Evolutionary conservation across 2,888 invertebrate species (phyloP), one percentile per base, ranked within the genome.

Genomic region (Hemicrepidius hirtus): DNA sequence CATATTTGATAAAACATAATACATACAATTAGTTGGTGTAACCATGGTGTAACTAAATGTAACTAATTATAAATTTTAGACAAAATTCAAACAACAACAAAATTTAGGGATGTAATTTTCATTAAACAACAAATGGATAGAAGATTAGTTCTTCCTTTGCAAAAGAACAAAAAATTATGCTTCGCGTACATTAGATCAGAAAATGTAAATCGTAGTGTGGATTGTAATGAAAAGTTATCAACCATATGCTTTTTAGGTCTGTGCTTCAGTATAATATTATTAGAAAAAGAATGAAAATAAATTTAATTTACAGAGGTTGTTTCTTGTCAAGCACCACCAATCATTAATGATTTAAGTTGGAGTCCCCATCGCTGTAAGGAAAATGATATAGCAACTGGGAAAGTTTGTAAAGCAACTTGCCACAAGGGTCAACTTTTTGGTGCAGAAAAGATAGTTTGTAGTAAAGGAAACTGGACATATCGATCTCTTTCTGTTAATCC

Each of bases 381-480:
- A 2, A 10, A 20, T 4, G 20, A 46, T 9, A 10, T 20, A 46
- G 6, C 4, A 0, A 20, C 5, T 20, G 46, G 46, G 4, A 18
- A 20, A 18, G 46, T 46, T 1, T 46, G 46, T 10, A 18, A 5
- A 9, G 46, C 46, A 6, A 18, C 5, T 1, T 46, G 46, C 20
- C 46, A 2, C 0, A 20, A 18, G 0, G 6, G 46, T 5, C 18
- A 16, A 0, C 46, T 46, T 18, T 46, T 20, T 20, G 46, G 46
- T 5, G 20, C 46, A 9, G 20, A 46, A 9, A 46, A 20, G 16
- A 20, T 46, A 46, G 20, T 7, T 1, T 46, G 46, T 18, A 18
- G 1, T 18, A 46, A 46, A 46, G 46, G 46, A 20, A 46, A 46
- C 46, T 46, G 46, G 46, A 20, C 18, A 18, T 46, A 46, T 46